Conservation (phyloP, 2,888 invertebrate genomes). For the Tachina lurida region DNA sequence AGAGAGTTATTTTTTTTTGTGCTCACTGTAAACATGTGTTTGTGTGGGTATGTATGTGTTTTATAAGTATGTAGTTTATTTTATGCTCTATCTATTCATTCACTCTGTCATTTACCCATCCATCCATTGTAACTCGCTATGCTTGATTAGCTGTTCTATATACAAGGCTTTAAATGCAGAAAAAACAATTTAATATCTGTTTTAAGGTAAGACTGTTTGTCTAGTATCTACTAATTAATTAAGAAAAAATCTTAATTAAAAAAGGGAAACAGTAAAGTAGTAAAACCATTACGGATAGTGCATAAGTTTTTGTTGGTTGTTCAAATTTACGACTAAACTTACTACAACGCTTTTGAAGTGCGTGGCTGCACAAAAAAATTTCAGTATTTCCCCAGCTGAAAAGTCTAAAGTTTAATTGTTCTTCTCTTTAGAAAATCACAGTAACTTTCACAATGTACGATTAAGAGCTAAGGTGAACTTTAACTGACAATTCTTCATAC, state of each 20-base stretch:
- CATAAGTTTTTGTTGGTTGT: no score
- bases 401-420: no score
- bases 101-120: conserved; percentile 53
- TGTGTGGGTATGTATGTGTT: conserved; percentile 8
- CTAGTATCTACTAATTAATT: conserved; percentile 29
- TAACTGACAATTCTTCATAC: no score
- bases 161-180: conserved; percentile 34
- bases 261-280: neutral
- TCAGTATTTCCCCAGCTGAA: no score
- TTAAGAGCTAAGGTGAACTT: no score
- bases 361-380: no score
- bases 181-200: conserved; percentile 36
- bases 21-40: neutral
- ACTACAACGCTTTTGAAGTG: no score
- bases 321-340: no score
- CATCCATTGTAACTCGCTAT: conserved; percentile 50
- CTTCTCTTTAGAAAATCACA: no score
- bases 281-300: no score
- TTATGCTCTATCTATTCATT: conserved; percentile 49
- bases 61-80: conserved; percentile 1
- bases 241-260: neutral
- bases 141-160: conserved; percentile 66
- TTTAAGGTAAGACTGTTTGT: conserved; percentile 3
- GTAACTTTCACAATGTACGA: no score
- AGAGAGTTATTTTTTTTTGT: neutral